Evolutionary conservation across 2,113 vertebrate species (phyloP).

Genomic region (Oceanites oceanicus): DNA sequence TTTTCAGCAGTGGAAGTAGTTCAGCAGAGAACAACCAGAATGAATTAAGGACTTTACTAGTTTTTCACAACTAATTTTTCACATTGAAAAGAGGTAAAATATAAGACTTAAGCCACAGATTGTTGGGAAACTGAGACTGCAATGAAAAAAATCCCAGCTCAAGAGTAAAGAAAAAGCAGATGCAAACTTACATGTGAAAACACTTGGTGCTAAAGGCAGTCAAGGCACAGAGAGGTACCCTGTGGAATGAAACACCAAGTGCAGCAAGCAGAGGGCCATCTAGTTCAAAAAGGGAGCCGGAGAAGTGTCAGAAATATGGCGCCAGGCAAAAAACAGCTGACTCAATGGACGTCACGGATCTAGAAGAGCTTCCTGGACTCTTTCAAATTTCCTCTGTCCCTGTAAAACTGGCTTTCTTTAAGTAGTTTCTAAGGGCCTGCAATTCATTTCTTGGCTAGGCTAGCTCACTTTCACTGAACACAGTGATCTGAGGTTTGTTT

Average conservation of each 20-base stretch:
- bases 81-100: neutral
- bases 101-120: neutral
- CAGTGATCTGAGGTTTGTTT: slow-evolving; percentile 62
- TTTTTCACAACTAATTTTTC: neutral
- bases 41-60: neutral
- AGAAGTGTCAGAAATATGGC: neutral
- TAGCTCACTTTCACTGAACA: slow-evolving; percentile 50
- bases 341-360: neutral
- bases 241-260: neutral
- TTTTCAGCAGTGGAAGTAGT: neutral
- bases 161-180: neutral
- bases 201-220: neutral
- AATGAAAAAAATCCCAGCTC: neutral
- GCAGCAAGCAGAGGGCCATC: neutral
- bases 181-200: neutral
- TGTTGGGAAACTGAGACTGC: neutral
- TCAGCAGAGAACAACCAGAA: neutral
- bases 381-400: slow-evolving; percentile 35
- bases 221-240: neutral
- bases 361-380: slow-evolving; percentile 1
- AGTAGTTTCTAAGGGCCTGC: slow-evolving; percentile 45
- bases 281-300: neutral
- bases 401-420: slow-evolving; percentile 43
- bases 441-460: slow-evolving; percentile 61
- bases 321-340: neutral